Evolutionary conservation across 2,888 invertebrate species (phyloP), one percentile per base, ranked within the genome.

Genomic region (Melipona bicolor): DNA sequence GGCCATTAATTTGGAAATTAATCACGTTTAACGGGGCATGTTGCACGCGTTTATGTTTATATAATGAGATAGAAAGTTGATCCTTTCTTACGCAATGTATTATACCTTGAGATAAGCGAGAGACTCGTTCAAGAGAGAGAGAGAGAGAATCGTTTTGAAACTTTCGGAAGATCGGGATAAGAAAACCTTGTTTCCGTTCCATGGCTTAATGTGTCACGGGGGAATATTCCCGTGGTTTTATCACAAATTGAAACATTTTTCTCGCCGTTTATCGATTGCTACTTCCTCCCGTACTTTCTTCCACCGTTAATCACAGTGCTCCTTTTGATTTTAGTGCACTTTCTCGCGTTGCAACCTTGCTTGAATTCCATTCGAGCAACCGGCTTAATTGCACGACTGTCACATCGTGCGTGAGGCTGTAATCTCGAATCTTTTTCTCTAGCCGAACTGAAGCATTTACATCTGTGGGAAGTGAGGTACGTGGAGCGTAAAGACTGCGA

Each of bases 11-110:
- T 82, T 27, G 67, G 21, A 43, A 81, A 75, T 81, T 75, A 67
- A 71, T 70, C 49, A 54, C 21, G 24, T 21, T n/a, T 27, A 3
- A 65, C 5, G 9, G 64, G 52, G 54, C 61, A 68, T 68, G 61
- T 62, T 68, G 71, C 54, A 24, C 24, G 62, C n/a, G 27, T 19
- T 65, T 73, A 50, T 52, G 75, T 62, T 83, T 76, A 56, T 62
- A 61, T 83, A 82, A 82, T 67, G 27, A 32, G 70, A 43, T 83
- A 72, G 83, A 83, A 82, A 83, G 83, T 61, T 49, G 82, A n/a
- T 54, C 19, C 61, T 67, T 71, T 54, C 75, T 82, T 75, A 82
- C 50, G 82, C 71, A 82, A 82, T 59, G 70, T 27, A 71, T 82
- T 67, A 75, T 67, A 73, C 19, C 24, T 9, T 52, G 32, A 70